Percentiles rank a stretch among this genome's conserved stretches.
Conservation (phyloP, 1,140 invertebrate genomes). For the Acromyrmex echinatior region DNA sequence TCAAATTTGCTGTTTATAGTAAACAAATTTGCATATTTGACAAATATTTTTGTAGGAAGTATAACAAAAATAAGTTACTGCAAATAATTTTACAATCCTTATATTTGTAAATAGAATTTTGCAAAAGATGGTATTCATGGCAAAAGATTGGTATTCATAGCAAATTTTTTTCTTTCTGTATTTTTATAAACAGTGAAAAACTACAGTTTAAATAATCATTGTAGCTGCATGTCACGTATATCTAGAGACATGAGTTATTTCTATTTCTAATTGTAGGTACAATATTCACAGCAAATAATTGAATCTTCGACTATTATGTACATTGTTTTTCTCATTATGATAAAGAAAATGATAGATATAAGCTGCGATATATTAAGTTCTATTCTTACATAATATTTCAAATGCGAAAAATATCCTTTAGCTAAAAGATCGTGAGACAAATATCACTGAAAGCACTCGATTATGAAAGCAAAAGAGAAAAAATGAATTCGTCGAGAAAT, state of each 20-base stretch:
- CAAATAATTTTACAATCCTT: too few relatives aligned
- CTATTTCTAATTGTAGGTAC: neutral
- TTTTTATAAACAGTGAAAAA: slow-evolving; percentile 5
- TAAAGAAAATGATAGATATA: neutral
- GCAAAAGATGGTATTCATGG: too few relatives aligned
- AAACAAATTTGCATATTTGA: too few relatives aligned
- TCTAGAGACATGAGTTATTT: neutral
- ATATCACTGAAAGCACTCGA: slow-evolving; percentile 57
- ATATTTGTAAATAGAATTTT: too few relatives aligned
- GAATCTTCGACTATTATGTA: neutral
- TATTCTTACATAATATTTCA: neutral
- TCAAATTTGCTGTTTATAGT: too few relatives aligned
- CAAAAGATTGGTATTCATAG: too few relatives aligned
- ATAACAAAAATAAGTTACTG: too few relatives aligned
- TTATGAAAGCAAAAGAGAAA: slow-evolving; percentile 27
- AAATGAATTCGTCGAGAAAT: slow-evolving; percentile 64
- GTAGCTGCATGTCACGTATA: neutral
- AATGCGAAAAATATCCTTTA: neutral
- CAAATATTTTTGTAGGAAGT: too few relatives aligned
- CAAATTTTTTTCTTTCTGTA: neutral
- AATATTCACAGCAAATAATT: neutral
- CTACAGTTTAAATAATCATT: slow-evolving; percentile 2
- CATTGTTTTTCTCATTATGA: neutral
- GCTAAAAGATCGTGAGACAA: slow-evolving; percentile 2
- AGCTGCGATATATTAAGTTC: neutral